Percentiles rank a stretch among this genome's conserved stretches.
phyloP scores from a whole-genome alignment of 2,888 invertebrate genomes.

The Eudemis profundana region DNA sequence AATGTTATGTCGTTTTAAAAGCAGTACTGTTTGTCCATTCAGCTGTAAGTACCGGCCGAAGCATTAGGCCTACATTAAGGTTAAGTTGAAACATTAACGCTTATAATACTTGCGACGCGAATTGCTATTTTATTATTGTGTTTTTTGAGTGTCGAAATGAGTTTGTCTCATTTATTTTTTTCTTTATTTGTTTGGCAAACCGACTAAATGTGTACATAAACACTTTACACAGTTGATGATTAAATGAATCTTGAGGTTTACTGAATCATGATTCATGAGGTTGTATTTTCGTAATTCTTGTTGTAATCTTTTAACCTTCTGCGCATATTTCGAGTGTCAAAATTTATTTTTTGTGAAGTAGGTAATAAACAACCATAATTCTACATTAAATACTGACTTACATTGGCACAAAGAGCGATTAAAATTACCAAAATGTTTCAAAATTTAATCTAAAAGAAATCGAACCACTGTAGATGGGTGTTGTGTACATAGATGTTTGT shows the following conservation, averaged over 20 bases:
- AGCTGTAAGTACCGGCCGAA: slow-evolving; percentile 49
- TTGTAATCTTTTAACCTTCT: background rate
- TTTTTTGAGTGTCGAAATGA: slow-evolving; percentile 51
- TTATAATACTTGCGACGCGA: slow-evolving; percentile 64
- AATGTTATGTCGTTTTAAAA: slow-evolving; percentile 19
- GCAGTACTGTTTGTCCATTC: slow-evolving; percentile 51
- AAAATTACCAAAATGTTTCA: too few relatives aligned
- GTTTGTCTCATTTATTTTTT: slow-evolving; percentile 16
- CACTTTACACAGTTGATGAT: background rate
- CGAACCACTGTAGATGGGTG: too few relatives aligned
- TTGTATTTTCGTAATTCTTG: too few relatives aligned
- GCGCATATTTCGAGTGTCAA: too few relatives aligned
- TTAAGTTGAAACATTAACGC: slow-evolving; percentile 63
- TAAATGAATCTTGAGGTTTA: too few relatives aligned
- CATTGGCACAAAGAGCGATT: too few relatives aligned
- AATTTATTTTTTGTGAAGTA: too few relatives aligned
- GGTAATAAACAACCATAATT: too few relatives aligned
- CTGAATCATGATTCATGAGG: too few relatives aligned
- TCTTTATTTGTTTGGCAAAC: slow-evolving; percentile 2
- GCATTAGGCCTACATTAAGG: slow-evolving; percentile 66
- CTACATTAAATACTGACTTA: too few relatives aligned
- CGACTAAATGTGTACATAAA: background rate
- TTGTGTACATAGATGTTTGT: too few relatives aligned
- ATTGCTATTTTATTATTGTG: slow-evolving; percentile 66
- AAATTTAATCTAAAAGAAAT: too few relatives aligned